Conservation (phyloP, 2,888 invertebrate species). For the Cyclophora punctaria region DNA sequence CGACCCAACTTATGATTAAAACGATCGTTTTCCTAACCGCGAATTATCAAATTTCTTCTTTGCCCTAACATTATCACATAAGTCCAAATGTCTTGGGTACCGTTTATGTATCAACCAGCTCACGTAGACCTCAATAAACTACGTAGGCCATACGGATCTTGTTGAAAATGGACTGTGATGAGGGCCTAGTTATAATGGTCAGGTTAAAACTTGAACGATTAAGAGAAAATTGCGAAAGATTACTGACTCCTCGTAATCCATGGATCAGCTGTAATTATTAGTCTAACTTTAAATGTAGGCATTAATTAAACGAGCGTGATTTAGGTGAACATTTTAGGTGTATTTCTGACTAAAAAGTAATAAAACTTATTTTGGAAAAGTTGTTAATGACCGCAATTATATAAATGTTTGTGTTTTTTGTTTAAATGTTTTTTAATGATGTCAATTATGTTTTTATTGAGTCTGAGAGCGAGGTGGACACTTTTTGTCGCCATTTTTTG, state of each 20-base stretch:
- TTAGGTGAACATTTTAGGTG: constrained; percentile 36
- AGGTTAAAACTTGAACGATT: constrained; percentile 52
- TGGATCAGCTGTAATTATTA: constrained; percentile 60
- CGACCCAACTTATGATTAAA: constrained; percentile 68
- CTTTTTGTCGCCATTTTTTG: too few relatives aligned
- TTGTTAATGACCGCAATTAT: constrained; percentile 3
- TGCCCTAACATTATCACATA: constrained; percentile 71
- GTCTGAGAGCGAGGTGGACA: too few relatives aligned
- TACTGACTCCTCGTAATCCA: constrained; percentile 58
- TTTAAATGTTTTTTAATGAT: too few relatives aligned
- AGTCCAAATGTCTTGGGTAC: constrained; percentile 68
- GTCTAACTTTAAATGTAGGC: constrained; percentile 54
- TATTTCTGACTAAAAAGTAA: constrained; percentile 11
- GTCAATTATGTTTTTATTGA: too few relatives aligned
- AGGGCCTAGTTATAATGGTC: constrained; percentile 37
- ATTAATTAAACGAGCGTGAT: constrained; percentile 55
- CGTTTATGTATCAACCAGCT: constrained; percentile 37
- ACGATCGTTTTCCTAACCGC: constrained; percentile 67
- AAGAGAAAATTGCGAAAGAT: constrained; percentile 71
- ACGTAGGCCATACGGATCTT: constrained; percentile 20
- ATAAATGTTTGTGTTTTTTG: too few relatives aligned
- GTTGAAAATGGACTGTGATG: constrained; percentile 23
- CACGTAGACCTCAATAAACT: constrained; percentile 30
- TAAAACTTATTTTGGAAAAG: constrained; percentile 9
- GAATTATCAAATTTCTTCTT: constrained; percentile 73